phyloP scores from a whole-genome alignment of 2,888 invertebrate genomes.

The Bruchidius siliquastri region DNA sequence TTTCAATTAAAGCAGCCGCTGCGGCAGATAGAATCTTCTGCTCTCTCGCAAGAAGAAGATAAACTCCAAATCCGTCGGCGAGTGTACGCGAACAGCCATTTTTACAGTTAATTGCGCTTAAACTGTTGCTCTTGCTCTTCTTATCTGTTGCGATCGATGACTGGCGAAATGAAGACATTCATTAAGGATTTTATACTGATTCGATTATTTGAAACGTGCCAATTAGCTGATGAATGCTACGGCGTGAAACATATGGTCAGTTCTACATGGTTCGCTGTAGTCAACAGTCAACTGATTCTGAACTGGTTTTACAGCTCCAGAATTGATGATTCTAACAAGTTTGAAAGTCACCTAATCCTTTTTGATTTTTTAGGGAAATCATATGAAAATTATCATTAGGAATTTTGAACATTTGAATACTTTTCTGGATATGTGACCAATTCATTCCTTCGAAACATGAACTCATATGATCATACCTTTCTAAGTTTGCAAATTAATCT shows the following conservation, averaged over 20 bases:
- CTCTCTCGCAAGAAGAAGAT: conserved; percentile 9
- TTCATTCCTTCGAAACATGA: too few species aligned
- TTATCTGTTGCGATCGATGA: background rate
- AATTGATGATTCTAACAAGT: too few species aligned
- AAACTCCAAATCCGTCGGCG: conserved; percentile 15
- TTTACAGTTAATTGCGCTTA: conserved; percentile 18
- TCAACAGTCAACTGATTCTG: too few species aligned
- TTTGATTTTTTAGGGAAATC: too few species aligned
- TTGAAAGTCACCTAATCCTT: too few species aligned
- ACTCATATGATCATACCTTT: too few species aligned
- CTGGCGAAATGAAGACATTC: background rate
- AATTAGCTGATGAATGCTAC: background rate
- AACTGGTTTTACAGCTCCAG: too few species aligned
- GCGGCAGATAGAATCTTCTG: background rate
- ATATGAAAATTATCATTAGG: too few species aligned
- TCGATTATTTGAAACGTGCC: background rate
- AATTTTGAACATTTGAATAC: too few species aligned
- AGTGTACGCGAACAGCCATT: conserved; percentile 13
- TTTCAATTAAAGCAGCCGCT: background rate
- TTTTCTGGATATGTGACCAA: too few species aligned
- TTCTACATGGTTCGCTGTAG: background rate
- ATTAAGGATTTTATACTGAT: background rate
- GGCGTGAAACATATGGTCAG: background rate
- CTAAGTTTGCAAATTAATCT: too few species aligned
- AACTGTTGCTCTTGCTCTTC: conserved; percentile 11